A percentile compares a stretch with the other conserved stretches of the same genome.
Conservation (phyloP, 2,797 vertebrate genomes). For the Lithobates sylvaticus region DNA sequence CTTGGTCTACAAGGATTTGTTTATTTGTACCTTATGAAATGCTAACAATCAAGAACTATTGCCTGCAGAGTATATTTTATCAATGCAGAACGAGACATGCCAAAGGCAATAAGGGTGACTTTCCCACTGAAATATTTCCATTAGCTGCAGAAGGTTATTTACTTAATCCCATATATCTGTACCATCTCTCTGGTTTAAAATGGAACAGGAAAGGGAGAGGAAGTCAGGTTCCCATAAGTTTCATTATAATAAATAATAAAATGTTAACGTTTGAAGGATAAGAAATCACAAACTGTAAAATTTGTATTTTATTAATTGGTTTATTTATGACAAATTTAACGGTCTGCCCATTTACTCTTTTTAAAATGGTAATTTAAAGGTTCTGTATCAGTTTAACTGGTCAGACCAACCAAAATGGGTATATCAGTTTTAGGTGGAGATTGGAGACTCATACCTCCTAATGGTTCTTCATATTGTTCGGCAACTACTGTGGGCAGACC, state of each 20-base stretch:
- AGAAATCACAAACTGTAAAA: not conserved
- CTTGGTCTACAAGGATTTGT: not conserved
- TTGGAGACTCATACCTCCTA: too few relatives aligned
- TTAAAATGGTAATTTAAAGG: too few relatives aligned
- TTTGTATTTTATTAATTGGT: not conserved
- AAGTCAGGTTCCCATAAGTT: slow-evolving; percentile 1
- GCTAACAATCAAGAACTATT: not conserved
- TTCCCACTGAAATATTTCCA: slow-evolving; percentile 6
- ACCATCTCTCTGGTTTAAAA: not conserved
- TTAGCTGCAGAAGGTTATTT: not conserved
- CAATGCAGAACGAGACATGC: not conserved
- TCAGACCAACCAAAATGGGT: too few relatives aligned
- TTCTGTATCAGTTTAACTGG: too few relatives aligned
- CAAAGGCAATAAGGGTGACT: not conserved
- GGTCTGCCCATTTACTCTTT: too few relatives aligned
- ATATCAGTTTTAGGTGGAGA: too few relatives aligned
- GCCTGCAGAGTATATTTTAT: not conserved
- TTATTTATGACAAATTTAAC: too few relatives aligned
- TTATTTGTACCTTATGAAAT: not conserved
- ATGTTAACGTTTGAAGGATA: not conserved
- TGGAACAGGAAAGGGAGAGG: not conserved
- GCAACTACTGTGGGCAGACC: too few relatives aligned
- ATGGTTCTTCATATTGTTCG: too few relatives aligned
- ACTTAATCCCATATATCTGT: slow-evolving; percentile 9
- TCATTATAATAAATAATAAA: slow-evolving; percentile 2